These are phyloP conservation scores for Apeltes quadracus DNA, from an alignment of 2,113 vertebrate species.

Conservation along the genomic window DNA sequence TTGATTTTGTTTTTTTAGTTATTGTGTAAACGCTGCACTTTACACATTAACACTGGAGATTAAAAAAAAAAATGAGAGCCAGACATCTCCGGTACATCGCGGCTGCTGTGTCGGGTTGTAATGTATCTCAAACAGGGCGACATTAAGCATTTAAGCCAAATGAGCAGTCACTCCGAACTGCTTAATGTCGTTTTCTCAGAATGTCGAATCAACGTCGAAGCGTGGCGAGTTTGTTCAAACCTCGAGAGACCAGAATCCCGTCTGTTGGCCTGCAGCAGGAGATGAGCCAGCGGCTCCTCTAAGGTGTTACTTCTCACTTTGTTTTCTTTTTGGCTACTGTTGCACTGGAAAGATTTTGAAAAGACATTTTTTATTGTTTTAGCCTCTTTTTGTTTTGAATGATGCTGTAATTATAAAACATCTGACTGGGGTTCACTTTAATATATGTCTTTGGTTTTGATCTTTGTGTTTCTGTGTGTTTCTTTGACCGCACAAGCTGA, in stretches of 20 bases:
- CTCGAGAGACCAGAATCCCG: constrained; percentile 37
- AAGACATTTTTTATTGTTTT: constrained; percentile 65
- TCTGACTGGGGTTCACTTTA: constrained; percentile 79
- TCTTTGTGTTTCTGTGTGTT: constrained; percentile 54
- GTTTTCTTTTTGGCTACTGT: constrained; percentile 72
- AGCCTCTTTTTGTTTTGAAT: constrained; percentile 64
- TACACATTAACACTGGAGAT: constrained; percentile 58
- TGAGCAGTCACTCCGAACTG: constrained; percentile 41
- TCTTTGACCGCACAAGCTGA: constrained; percentile 20
- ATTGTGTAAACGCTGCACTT: constrained; percentile 74
- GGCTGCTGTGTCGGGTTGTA: constrained; percentile 18
- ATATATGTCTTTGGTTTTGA: constrained; percentile 79
- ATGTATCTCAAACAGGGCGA: constrained; percentile 30
- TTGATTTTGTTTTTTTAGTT: constrained; percentile 35
- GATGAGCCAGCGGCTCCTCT: constrained; percentile 65
- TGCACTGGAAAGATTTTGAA: constrained; percentile 72
- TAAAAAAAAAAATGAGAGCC: constrained; percentile 16
- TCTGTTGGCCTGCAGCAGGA: constrained; percentile 61
- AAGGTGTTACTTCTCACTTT: constrained; percentile 58
- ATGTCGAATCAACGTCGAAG: constrained; percentile 24
- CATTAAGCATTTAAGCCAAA: constrained; percentile 57
- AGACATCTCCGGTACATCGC: not conserved
- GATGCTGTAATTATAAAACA: constrained; percentile 79
- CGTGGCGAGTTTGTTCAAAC: constrained; percentile 21
- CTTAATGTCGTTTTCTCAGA: constrained; percentile 31